Evolutionary conservation across 2,797 vertebrate species (phyloP).

Genomic region (Distichodus sexfasciatus): DNA sequence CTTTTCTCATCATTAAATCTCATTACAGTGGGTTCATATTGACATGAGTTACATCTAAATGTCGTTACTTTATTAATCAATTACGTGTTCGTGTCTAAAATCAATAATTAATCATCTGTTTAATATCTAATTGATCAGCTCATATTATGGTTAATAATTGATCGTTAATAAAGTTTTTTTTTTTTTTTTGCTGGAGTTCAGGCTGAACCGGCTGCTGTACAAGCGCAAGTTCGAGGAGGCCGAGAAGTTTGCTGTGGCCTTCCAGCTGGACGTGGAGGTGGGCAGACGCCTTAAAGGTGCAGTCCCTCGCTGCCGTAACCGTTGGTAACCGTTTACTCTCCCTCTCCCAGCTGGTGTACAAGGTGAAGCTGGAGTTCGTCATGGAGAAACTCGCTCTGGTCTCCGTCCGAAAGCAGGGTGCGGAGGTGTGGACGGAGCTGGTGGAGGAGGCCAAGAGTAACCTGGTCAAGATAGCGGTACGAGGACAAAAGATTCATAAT

Average conservation of each 20-base stretch:
- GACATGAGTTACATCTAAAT: too few species aligned
- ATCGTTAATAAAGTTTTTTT: too few species aligned
- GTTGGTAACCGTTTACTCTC: background rate
- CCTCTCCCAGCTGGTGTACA: constrained; percentile 87
- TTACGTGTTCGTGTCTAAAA: too few species aligned
- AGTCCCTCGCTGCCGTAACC: too few species aligned
- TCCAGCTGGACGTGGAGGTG: constrained; percentile 93
- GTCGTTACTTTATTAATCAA: too few species aligned
- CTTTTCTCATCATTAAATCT: too few species aligned
- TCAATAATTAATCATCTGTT: too few species aligned
- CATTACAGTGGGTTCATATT: too few species aligned
- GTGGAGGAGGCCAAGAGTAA: constrained; percentile 87
- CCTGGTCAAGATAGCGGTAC: constrained; percentile 87
- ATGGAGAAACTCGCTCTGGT: constrained; percentile 86
- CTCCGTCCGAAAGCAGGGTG: constrained; percentile 69
- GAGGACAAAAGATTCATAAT: too few species aligned
- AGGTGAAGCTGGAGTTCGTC: constrained; percentile 90
- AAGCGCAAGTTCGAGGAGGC: constrained; percentile 94
- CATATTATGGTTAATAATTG: too few species aligned
- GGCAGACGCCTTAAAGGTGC: too few species aligned
- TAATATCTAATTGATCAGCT: too few species aligned
- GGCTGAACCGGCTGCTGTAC: constrained; percentile 90
- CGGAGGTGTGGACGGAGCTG: constrained; percentile 75
- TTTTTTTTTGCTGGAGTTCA: constrained; percentile 45
- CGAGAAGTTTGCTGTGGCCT: constrained; percentile 91